Conservation (phyloP, 2,888 invertebrate species). For the Dasypolia templi region DNA sequence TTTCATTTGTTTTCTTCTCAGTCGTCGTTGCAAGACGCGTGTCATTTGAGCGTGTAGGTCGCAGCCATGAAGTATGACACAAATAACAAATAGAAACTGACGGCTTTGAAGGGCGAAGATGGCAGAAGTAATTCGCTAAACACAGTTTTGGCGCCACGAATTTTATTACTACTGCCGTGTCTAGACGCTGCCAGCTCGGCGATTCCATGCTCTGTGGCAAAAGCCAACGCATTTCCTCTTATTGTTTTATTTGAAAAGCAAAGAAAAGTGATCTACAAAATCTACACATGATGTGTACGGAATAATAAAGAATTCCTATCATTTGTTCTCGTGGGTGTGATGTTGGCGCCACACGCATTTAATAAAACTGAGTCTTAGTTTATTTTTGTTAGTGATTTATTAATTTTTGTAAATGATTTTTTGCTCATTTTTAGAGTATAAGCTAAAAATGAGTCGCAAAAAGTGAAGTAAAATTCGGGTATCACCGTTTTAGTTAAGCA, state of each 20-base stretch:
- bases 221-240: constrained; percentile 6
- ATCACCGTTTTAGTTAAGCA: background rate
- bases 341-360: constrained; percentile 52
- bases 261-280: constrained; percentile 21
- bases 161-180: background rate
- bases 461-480: background rate
- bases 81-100: background rate
- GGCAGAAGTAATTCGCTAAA: background rate
- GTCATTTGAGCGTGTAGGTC: background rate
- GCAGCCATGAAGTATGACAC: background rate
- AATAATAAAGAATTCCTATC: constrained; percentile 16
- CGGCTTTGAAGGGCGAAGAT: no score
- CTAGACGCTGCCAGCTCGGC: background rate
- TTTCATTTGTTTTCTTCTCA: background rate
- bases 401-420: constrained; percentile 21
- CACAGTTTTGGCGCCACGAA: background rate
- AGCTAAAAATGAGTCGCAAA: background rate
- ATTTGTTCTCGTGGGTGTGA: constrained; percentile 43
- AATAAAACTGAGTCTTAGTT: constrained; percentile 33
- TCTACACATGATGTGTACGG: background rate
- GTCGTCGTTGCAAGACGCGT: background rate
- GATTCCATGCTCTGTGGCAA: background rate
- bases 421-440: background rate
- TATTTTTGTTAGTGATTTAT: constrained; percentile 54
- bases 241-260: background rate